Percentiles rank a stretch among this genome's conserved stretches.
phyloP scores from a whole-genome alignment of 2,113 vertebrate species.

The Ahaetulla prasina region DNA sequence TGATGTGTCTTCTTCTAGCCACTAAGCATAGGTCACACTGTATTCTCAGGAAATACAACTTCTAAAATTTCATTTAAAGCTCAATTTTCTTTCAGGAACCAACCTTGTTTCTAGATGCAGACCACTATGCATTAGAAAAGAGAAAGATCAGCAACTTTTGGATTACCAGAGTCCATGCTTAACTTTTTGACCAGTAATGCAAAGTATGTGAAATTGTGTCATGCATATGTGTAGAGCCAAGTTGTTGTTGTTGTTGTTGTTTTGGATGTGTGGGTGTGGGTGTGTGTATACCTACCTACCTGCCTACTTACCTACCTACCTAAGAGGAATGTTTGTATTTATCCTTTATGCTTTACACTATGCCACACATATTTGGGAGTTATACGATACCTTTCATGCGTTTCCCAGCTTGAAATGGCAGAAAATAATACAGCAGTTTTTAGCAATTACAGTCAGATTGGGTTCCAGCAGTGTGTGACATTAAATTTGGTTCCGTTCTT shows the following conservation, averaged over 20 bases:
- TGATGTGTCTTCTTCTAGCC: not conserved
- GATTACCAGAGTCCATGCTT: not conserved
- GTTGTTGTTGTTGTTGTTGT: not conserved
- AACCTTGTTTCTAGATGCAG: not conserved
- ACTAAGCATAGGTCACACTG: not conserved
- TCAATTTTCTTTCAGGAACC: not conserved
- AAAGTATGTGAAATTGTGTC: not conserved
- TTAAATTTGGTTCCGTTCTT: not conserved
- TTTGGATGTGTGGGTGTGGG: not conserved
- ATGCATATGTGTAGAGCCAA: not conserved
- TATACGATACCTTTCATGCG: not conserved
- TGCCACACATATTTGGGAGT: not conserved
- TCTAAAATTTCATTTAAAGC: not conserved
- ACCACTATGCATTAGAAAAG: not conserved
- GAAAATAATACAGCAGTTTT: not conserved
- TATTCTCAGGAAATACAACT: not conserved
- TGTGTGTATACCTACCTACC: no score
- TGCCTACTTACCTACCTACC: no score
- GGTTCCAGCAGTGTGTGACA: not conserved
- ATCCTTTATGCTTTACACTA: not conserved
- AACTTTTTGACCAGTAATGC: not conserved
- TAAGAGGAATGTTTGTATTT: not conserved
- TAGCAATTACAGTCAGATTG: not conserved
- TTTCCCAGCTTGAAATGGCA: not conserved
- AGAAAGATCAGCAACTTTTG: not conserved